A percentile compares a stretch with the other conserved stretches of the same genome.
These are phyloP conservation scores for Diachrysia chrysitis DNA, from an alignment of 2,888 invertebrate species.

Conservation along the genomic window DNA sequence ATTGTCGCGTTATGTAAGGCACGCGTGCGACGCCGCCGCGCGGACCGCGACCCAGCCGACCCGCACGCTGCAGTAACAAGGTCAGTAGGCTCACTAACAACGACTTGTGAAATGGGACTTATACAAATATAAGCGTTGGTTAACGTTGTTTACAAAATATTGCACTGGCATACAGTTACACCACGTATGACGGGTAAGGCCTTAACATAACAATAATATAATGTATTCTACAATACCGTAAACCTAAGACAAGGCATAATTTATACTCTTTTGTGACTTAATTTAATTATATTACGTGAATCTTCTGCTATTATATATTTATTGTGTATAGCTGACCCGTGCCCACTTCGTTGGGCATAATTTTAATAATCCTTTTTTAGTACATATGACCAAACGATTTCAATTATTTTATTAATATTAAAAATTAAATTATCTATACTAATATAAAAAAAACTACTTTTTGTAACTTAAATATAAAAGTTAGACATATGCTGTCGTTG, in stretches of 20 bases:
- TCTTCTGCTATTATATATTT: not conserved
- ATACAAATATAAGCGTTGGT: no score
- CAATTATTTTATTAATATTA: no score
- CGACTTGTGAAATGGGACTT: not conserved
- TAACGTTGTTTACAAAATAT: not conserved
- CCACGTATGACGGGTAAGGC: not conserved
- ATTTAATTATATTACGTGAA: not conserved
- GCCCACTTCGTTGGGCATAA: no score
- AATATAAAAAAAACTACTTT: no score
- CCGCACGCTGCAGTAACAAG: not conserved
- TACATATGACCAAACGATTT: no score
- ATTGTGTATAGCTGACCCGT: not conserved
- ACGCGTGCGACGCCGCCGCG: slow-evolving; percentile 42
- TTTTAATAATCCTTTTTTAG: no score
- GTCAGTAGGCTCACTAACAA: not conserved
- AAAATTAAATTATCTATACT: no score
- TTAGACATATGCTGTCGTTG: no score
- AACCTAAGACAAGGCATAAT: not conserved
- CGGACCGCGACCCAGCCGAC: not conserved
- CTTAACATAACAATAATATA: not conserved
- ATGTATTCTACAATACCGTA: not conserved
- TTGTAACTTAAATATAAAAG: no score
- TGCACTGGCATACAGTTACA: not conserved
- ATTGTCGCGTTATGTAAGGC: slow-evolving; percentile 31
- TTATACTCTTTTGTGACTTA: not conserved